These are phyloP conservation scores for roundworm (Caenorhabditis elegans) DNA, from an alignment of 1,140 invertebrate species.

Conservation along the genomic window DNA sequence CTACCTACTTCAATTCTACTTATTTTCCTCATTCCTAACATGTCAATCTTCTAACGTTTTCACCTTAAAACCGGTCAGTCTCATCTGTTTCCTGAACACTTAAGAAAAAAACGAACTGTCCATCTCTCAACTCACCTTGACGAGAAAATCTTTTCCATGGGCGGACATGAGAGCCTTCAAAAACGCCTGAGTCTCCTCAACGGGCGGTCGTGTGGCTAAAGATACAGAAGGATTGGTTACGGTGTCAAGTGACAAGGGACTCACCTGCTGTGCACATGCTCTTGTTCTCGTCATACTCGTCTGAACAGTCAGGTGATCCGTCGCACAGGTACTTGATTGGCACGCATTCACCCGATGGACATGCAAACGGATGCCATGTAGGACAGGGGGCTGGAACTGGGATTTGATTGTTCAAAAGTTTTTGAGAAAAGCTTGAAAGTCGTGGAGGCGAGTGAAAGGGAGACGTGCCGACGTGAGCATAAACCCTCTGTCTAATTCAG, in stretches of 20 bases:
- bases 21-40: background rate
- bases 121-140: slow-evolving; percentile 72
- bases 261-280: slow-evolving; percentile 88
- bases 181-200: slow-evolving; percentile 91
- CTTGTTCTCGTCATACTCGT: slow-evolving; percentile 84
- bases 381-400: slow-evolving; percentile 66
- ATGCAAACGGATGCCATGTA: slow-evolving; percentile 81
- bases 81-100: background rate
- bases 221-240: slow-evolving; percentile 36
- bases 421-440: background rate
- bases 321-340: slow-evolving; percentile 83
- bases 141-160: slow-evolving; percentile 91
- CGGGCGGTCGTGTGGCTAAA: slow-evolving; percentile 88
- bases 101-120: background rate
- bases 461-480: no score
- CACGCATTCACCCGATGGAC: slow-evolving; percentile 87
- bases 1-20: background rate
- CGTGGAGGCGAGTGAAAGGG: slow-evolving; percentile 29
- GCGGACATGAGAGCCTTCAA: slow-evolving; percentile 85
- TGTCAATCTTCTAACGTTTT: slow-evolving; percentile 13
- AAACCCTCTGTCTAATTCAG: no score
- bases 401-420: no score
- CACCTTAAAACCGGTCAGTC: background rate
- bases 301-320: slow-evolving; percentile 87
- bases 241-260: slow-evolving; percentile 45